These are phyloP conservation scores for Synanthedon vespiformis DNA, from an alignment of 2,888 invertebrate species.

Conservation along the genomic window DNA sequence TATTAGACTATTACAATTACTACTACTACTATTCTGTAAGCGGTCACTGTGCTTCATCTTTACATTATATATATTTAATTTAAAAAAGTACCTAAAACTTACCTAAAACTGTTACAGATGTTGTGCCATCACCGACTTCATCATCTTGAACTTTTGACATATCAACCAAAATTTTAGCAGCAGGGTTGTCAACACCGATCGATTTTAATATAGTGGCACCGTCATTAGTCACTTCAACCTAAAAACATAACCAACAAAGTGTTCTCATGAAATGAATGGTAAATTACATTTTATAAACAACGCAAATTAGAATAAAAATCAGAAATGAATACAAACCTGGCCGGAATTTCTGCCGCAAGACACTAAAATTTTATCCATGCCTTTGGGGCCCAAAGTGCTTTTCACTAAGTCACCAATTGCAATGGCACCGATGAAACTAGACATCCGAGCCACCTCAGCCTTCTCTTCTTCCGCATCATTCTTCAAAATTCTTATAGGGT, in stretches of 20 bases:
- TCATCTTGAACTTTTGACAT: constrained; percentile 99
- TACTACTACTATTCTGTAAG: too few relatives aligned
- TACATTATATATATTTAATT: too few relatives aligned
- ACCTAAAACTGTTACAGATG: constrained; percentile 95
- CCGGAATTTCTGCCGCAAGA: constrained; percentile 84
- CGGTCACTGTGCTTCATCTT: too few relatives aligned
- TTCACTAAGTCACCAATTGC: constrained; percentile 99
- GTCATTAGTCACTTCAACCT: constrained; percentile 97
- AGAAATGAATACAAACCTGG: constrained; percentile 34
- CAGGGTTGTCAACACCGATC: constrained; percentile 98
- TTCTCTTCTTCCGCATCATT: constrained; percentile 98
- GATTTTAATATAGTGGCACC: constrained; percentile 98
- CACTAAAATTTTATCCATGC: constrained; percentile 95
- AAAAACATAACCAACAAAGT: constrained; percentile 11
- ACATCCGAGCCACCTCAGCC: constrained; percentile 95
- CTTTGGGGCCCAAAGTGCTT: constrained; percentile 98
- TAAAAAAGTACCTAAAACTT: constrained; percentile 7
- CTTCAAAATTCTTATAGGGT: constrained; percentile 94
- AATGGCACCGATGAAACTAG: constrained; percentile 98
- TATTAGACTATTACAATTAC: too few relatives aligned
- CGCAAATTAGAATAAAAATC: constrained; percentile 1
- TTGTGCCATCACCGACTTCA: constrained; percentile 99
- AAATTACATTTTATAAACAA: not conserved
- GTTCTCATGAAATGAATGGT: not conserved
- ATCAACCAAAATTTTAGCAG: constrained; percentile 98